These are phyloP conservation scores for Xanthostigma xanthostigma DNA, from an alignment of 2,888 invertebrate genomes.

Conservation along the genomic window DNA sequence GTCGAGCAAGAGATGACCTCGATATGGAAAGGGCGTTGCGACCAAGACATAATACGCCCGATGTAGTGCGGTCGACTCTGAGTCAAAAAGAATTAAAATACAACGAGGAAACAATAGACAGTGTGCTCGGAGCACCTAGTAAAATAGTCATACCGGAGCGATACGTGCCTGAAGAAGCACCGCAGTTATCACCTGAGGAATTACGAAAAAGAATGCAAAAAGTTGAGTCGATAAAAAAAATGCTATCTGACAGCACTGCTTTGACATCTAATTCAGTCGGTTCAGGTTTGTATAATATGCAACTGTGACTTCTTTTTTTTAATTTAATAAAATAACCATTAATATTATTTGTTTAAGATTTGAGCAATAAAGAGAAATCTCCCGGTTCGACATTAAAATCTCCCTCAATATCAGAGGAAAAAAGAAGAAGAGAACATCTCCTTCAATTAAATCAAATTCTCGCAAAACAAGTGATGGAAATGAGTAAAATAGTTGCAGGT, in stretches of 20 bases:
- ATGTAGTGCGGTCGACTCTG: constrained; percentile 73
- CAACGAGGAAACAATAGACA: constrained; percentile 73
- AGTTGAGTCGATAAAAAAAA: constrained; percentile 81
- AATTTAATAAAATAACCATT: background rate
- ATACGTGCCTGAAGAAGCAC: constrained; percentile 81
- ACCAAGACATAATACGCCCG: constrained; percentile 62
- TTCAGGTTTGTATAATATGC: constrained; percentile 16
- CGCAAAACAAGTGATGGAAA: constrained; percentile 87
- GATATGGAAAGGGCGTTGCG: constrained; percentile 77
- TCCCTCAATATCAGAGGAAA: constrained; percentile 49
- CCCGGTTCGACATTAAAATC: no score
- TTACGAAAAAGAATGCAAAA: constrained; percentile 70
- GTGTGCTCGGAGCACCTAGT: constrained; percentile 70
- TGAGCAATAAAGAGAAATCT: background rate
- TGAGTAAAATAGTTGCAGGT: constrained; percentile 93
- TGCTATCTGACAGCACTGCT: constrained; percentile 61
- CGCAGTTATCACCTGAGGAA: constrained; percentile 73
- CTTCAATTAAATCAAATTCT: constrained; percentile 82
- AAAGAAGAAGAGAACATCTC: constrained; percentile 75
- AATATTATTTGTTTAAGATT: background rate
- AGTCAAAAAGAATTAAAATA: constrained; percentile 47
- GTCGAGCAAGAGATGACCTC: constrained; percentile 65
- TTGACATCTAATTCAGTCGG: constrained; percentile 21
- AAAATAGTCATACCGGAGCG: constrained; percentile 86
- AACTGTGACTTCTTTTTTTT: background rate